Percentiles rank a stretch among this genome's conserved stretches.
Evolutionary conservation across 2,113 vertebrate species (phyloP).

Genomic region (Prunella fulvescens): DNA sequence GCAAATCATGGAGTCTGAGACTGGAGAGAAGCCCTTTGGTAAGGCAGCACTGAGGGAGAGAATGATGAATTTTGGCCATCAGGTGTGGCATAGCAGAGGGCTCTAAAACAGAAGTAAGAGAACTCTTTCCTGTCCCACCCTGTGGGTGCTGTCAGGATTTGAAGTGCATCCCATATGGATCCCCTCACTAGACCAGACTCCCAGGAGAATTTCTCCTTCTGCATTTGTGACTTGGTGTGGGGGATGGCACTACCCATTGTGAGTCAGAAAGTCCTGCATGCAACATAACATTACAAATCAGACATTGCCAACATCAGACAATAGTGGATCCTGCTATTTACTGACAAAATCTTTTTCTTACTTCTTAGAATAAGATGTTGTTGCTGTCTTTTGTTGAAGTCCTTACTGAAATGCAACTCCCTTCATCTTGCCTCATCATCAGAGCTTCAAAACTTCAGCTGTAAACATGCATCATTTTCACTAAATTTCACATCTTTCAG

Average conservation of each 20-base stretch:
- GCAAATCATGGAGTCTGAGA: background rate
- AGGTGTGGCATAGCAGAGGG: accelerated
- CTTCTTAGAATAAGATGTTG: background rate
- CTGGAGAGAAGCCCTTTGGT: background rate
- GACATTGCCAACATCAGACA: background rate
- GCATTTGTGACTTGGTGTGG: background rate
- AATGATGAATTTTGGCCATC: background rate
- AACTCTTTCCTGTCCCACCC: background rate
- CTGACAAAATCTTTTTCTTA: background rate
- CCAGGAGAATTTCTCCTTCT: background rate
- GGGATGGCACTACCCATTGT: background rate
- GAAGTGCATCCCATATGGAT: background rate
- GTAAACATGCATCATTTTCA: background rate
- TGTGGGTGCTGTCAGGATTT: background rate
- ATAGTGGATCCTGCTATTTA: background rate
- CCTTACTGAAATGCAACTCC: background rate
- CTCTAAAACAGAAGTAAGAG: background rate
- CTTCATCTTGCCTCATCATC: background rate
- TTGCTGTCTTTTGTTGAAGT: background rate
- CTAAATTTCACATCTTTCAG: too few relatives aligned
- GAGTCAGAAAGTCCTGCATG: background rate
- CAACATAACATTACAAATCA: background rate
- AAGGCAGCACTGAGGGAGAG: background rate
- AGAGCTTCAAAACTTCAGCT: background rate
- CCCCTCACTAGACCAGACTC: background rate